Percentiles rank a stretch among this genome's conserved stretches.
phyloP scores from a whole-genome alignment of 2,888 invertebrate genomes.

The Dryocosmus kuriphilus region DNA sequence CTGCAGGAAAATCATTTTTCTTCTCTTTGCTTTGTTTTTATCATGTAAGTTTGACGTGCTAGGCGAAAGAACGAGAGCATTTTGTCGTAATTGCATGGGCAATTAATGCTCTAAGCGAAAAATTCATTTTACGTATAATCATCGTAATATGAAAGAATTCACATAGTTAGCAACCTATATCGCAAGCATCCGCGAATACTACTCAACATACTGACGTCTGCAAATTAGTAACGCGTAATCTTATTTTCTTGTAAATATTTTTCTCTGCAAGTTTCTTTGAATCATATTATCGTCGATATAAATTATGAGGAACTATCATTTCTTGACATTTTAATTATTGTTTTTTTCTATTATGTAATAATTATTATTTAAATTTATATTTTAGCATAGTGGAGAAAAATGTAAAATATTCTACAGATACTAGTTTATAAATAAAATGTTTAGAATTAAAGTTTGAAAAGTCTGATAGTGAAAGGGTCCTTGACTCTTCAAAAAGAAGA shows the following conservation, averaged over 20 bases:
- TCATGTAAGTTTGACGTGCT: neutral
- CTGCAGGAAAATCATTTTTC: neutral
- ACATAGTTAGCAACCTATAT: neutral
- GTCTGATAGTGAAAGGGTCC: neutral
- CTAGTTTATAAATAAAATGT: neutral
- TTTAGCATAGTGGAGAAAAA: neutral
- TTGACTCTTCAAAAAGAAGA: neutral
- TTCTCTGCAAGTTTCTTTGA: neutral
- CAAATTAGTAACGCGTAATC: neutral
- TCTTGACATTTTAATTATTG: too few relatives aligned
- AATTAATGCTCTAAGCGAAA: constrained; percentile 48
- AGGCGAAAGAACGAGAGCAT: neutral
- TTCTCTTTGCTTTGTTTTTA: neutral
- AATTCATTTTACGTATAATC: neutral
- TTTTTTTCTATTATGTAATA: too few relatives aligned
- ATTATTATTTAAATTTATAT: neutral
- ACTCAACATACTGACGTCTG: neutral
- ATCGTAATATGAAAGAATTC: neutral
- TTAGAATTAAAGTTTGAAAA: neutral
- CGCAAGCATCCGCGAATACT: neutral
- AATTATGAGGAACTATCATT: too few relatives aligned
- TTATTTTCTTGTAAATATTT: neutral
- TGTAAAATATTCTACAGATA: neutral
- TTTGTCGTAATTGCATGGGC: constrained; percentile 52
- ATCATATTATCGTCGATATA: neutral